A percentile compares a stretch with the other conserved stretches of the same genome.
phyloP scores from a whole-genome alignment of 2,797 vertebrate species.

The Clarias fuscus region DNA sequence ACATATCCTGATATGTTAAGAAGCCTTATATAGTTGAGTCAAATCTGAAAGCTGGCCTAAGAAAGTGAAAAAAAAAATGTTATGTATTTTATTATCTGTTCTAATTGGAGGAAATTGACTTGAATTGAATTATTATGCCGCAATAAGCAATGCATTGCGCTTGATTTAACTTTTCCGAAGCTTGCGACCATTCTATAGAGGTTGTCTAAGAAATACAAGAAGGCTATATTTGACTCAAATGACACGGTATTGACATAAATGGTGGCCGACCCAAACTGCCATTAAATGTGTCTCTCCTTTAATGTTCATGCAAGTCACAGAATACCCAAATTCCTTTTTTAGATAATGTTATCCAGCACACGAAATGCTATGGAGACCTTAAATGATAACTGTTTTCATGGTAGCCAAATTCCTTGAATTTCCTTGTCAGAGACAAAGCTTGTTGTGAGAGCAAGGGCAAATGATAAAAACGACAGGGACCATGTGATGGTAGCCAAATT shows the following conservation, averaged over 20 bases:
- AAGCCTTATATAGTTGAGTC: too few relatives aligned
- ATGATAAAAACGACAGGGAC: too few relatives aligned
- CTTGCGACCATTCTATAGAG: neutral
- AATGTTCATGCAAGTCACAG: neutral
- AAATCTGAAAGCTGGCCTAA: neutral
- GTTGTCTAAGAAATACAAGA: neutral
- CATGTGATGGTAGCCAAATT: neutral
- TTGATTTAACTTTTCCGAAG: neutral
- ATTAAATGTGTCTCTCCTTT: neutral
- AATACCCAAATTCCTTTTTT: neutral
- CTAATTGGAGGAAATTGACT: too few relatives aligned
- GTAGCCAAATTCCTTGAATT: neutral
- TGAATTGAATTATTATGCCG: too few relatives aligned
- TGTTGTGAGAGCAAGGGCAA: too few relatives aligned
- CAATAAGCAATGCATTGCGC: neutral
- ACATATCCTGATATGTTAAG: too few relatives aligned
- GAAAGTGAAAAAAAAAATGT: neutral
- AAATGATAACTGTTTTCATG: neutral
- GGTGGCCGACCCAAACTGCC: neutral
- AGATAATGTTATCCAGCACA: neutral
- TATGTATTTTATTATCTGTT: too few relatives aligned
- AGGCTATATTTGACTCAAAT: neutral
- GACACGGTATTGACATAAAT: neutral
- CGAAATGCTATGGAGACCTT: neutral
- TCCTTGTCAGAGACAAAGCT: too few relatives aligned